Base-by-base conservation (phyloP, 2,797 vertebrate species). In the Manis pentadactyla region DNA sequence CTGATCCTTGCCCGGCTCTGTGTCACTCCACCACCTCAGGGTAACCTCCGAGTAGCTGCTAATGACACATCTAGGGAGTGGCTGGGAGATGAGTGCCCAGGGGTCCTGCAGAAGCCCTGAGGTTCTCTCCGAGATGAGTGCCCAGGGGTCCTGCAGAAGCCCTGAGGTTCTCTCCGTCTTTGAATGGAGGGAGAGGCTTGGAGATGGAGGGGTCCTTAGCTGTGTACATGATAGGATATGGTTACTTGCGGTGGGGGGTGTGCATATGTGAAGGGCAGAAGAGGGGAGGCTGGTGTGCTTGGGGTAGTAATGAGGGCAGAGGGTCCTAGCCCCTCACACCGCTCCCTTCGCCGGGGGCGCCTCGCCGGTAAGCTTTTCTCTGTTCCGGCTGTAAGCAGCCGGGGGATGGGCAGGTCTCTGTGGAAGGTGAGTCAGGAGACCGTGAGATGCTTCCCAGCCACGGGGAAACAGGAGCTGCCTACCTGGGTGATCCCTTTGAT, bases 1-100 rank as follows among this genome's bases (percentile, higher is more conserved):
- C 49, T 71, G 21, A 51, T 4, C 31, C 2, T 74, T n/a, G 17
- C 0, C 59, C 0, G 0, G 0, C 39, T 29, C 29, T 5, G 0
- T 51, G 37, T 66, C 49, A 51, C 37, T 49, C 15, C 14, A 5
- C 17, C 21, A 21, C 31, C 19, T 57, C 39, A 19, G 5, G 21
- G 19, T 27, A 37, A 37, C 42, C 23, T 87, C 66, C 25, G 23
- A 75, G 37, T 18, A 59, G 53, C n/a, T 74, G 68, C 10, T 37
- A 68, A 7, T 17, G 39, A 34, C 21, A 51, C 21, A 57, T n/a
- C 34, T 37, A 39, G 21, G 34, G 29, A 29, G 39, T n/a, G 37
- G 59, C 55, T 79, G 81, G 57, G 57, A 74, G 64, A 12, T 42
- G 6, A 66, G 19, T 57, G 8, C 39, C n/a, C 49, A 57, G 31